Evolutionary conservation across 37 sponge, comb jelly and placozoan genomes (phyloP).

Genomic region (Diacarnus erythraeanus): DNA sequence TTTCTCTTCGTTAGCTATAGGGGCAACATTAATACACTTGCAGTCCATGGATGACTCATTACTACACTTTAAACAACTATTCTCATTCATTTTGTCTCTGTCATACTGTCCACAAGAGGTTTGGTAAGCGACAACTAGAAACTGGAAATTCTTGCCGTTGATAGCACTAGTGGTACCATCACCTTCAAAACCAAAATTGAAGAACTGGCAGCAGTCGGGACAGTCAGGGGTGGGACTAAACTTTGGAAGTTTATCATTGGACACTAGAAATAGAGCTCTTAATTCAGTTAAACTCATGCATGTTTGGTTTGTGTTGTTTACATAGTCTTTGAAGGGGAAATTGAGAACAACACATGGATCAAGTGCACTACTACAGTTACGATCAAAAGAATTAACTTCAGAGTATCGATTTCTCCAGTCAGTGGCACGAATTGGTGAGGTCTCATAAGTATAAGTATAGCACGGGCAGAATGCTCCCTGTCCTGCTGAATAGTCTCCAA

Average conservation of each 20-base stretch:
- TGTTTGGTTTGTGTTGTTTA: no score
- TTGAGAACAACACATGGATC: constrained; percentile 56
- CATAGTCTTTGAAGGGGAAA: constrained; percentile 60
- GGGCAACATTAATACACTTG: constrained; percentile 2
- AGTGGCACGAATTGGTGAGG: neutral
- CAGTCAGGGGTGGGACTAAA: neutral
- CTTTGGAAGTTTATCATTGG: neutral
- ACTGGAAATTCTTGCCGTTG: constrained; percentile 33
- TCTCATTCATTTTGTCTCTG: neutral
- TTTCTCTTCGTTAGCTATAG: neutral
- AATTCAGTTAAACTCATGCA: no score
- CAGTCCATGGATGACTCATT: no score
- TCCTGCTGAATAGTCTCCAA: constrained; percentile 21
- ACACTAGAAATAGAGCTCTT: constrained; percentile 21
- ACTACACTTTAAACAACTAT: neutral
- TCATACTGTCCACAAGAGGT: constrained; percentile 6
- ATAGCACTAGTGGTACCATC: constrained; percentile 16
- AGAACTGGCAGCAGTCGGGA: no score
- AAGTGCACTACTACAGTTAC: neutral
- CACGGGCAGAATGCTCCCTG: constrained; percentile 24
- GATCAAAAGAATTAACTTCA: neutral
- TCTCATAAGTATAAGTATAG: constrained; percentile 38
- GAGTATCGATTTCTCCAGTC: neutral
- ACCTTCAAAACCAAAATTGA: constrained; percentile 59
- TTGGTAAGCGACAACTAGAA: constrained; percentile 29